Conservation (phyloP, 2,113 vertebrate genomes). For the Struthio camelus region DNA sequence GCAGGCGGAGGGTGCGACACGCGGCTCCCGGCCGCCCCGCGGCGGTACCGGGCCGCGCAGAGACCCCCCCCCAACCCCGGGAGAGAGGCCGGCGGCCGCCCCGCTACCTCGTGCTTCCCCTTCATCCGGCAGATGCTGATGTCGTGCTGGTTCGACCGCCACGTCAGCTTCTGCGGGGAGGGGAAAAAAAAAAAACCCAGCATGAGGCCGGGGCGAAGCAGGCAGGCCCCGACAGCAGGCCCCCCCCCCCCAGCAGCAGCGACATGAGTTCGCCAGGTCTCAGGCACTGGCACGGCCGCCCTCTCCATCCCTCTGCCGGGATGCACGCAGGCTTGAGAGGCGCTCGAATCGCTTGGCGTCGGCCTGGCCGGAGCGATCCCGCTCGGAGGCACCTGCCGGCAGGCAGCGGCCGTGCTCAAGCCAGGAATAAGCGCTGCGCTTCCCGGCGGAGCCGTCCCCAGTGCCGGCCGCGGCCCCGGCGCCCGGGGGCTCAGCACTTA, state of each 20-base stretch:
- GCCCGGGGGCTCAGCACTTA: constrained; percentile 37
- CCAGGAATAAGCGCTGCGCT: background rate
- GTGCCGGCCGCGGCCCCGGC: too few relatives aligned
- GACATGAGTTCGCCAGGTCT: background rate
- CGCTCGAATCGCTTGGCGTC: too few relatives aligned
- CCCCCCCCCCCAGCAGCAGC: background rate
- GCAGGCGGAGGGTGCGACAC: background rate
- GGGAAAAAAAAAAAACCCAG: background rate
- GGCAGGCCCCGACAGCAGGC: background rate
- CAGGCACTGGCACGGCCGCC: too few relatives aligned
- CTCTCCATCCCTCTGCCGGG: background rate
- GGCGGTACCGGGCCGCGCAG: too few relatives aligned
- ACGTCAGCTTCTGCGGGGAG: constrained; percentile 86
- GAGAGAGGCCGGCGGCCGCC: background rate
- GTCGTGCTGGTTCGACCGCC: constrained; percentile 93
- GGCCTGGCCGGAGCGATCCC: too few relatives aligned
- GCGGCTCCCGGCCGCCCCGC: too few relatives aligned
- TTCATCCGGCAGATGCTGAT: constrained; percentile 96
- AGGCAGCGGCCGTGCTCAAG: too few relatives aligned
- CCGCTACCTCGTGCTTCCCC: constrained; percentile 90
- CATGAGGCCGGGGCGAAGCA: background rate
- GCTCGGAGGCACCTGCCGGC: too few relatives aligned
- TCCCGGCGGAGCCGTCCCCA: background rate
- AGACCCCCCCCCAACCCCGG: too few relatives aligned
- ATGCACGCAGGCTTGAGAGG: background rate